phyloP scores from a whole-genome alignment of 2,113 vertebrate species.

The Tachysurus fulvidraco region DNA sequence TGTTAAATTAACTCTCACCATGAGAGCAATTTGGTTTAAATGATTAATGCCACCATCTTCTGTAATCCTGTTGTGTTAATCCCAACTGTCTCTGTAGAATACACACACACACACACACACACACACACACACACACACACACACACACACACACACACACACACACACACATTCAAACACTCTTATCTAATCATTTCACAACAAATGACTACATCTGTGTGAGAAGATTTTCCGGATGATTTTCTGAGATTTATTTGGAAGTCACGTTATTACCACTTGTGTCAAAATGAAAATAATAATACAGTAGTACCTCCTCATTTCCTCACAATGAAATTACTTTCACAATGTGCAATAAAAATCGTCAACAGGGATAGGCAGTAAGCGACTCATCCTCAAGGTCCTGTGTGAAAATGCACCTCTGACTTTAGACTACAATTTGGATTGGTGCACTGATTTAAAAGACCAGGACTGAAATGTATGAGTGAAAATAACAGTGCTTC shows the following conservation, averaged over 20 bases:
- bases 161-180: slow-evolving; percentile 18
- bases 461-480: neutral
- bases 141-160: slow-evolving; percentile 14
- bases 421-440: neutral
- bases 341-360: neutral
- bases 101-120: slow-evolving; percentile 6
- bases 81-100: slow-evolving; percentile 1
- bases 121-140: slow-evolving; percentile 18
- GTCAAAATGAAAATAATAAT: neutral
- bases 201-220: neutral
- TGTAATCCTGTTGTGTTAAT: slow-evolving; percentile 57
- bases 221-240: neutral
- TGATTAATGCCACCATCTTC: slow-evolving; percentile 53
- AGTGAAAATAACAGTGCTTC: neutral
- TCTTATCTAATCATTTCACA: neutral
- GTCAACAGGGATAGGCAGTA: neutral
- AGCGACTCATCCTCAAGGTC: slow-evolving; percentile 21
- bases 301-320: neutral
- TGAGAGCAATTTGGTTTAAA: slow-evolving; percentile 52
- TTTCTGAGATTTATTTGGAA: neutral
- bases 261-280: neutral
- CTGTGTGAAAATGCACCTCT: neutral
- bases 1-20: slow-evolving; percentile 46
- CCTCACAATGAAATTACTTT: too few relatives aligned
- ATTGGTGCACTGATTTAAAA: neutral